These are phyloP conservation scores for Pogoniulus pusillus DNA, from an alignment of 2,797 vertebrate genomes.

Conservation along the genomic window DNA sequence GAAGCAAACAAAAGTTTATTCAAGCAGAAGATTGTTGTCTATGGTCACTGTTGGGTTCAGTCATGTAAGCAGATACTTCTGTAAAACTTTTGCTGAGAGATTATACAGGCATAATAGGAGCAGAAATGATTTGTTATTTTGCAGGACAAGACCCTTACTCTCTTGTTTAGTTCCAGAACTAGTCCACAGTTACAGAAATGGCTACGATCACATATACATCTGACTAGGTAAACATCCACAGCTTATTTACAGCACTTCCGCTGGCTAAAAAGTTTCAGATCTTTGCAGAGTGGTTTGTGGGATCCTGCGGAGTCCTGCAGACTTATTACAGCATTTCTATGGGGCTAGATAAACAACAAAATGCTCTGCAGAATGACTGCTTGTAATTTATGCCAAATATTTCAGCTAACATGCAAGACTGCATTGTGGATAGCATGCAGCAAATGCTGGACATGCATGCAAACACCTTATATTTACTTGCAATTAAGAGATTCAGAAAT, in stretches of 20 bases:
- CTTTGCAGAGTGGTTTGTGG: conserved; percentile 9
- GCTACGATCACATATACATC: conserved; percentile 18
- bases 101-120: background rate
- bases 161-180: conserved; percentile 2
- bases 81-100: background rate
- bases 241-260: conserved; percentile 19
- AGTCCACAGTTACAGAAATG: background rate
- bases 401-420: background rate
- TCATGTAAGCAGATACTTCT: background rate
- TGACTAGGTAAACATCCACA: conserved; percentile 29
- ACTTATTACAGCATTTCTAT: conserved; percentile 30
- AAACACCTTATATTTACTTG: background rate
- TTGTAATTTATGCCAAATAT: background rate
- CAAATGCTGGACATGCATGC: background rate
- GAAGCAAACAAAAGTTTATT: background rate
- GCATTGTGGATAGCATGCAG: background rate
- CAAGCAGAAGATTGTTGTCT: background rate
- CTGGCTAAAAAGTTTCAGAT: conserved; percentile 26
- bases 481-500: background rate
- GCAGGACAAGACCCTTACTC: background rate
- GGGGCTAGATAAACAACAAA: conserved; percentile 37
- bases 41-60: background rate
- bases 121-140: background rate
- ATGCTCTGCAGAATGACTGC: conserved; percentile 26
- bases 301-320: background rate